Evolutionary conservation across 2,797 vertebrate genomes (phyloP), one percentile per base, ranked within the genome.

Genomic region (Aythya fuligula): DNA sequence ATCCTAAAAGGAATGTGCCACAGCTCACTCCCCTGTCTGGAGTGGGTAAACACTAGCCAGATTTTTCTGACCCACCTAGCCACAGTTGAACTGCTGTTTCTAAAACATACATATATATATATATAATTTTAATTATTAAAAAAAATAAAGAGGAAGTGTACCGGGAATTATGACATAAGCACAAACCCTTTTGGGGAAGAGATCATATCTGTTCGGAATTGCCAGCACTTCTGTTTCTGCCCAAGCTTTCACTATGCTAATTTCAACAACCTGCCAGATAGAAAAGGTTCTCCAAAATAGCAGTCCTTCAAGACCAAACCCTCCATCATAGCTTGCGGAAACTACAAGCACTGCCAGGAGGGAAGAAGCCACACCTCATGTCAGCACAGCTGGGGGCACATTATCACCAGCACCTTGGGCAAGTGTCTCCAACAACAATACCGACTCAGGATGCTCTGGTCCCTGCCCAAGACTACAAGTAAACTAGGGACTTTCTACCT

Each of bases 21-120:
- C 75, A 88, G 11, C 32, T 66, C 22, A 53, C 17, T 7, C 15
- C 24, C 32, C 14, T 61, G 1, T 60, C 67, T 61, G 36, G 13
- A 74, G 28, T 32, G 1, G 0, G n/a, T 4, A 39, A 5, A 61
- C 16, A 14, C 14, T 21, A 80, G 1, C 25, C 20, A n/a, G 34
- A 87, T 38, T 54, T 27, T 79, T 85, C 64, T 77, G 3, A 57
- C 16, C 15, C 60, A 67, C 13, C 25, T 22, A 58, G 39, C 22
- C 51, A 73, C 0, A 70, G 36, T 22, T 54, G 51, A 5, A 27
- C 1, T n/a, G 47, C 6, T 7, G 0, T 20, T 89, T 90, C 25
- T 64, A 93, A 49, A 49, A 49, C 47, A 24, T 49, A 49, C 47
- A 49, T 24, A 24, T 24, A 49, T 36, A 36, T 36, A 36, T 24